Conservation (phyloP, 2,797 vertebrate species). For the Pipistrellus pygmaeus region DNA sequence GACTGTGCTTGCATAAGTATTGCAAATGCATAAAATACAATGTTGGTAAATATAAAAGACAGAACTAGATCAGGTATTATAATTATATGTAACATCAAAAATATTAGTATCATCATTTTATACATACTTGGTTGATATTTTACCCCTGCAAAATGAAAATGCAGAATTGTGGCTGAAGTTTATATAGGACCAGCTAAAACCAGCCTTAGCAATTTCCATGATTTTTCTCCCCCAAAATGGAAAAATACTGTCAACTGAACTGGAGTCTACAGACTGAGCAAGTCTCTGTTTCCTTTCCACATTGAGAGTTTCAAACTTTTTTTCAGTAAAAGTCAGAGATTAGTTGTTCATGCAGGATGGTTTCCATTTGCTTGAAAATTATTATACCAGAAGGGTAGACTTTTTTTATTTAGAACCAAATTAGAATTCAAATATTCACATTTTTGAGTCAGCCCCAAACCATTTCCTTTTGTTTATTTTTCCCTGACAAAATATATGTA, state of each 20-base stretch:
- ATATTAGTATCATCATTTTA: not conserved
- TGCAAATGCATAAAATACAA: slow-evolving; percentile 4
- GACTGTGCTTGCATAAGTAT: not conserved
- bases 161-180: not conserved
- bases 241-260: slow-evolving; percentile 75
- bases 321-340: slow-evolving; percentile 78
- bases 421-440: slow-evolving; percentile 67
- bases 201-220: slow-evolving; percentile 48
- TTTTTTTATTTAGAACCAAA: slow-evolving; percentile 50
- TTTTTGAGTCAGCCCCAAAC: slow-evolving; percentile 59
- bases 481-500: slow-evolving; percentile 13
- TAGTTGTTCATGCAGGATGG: slow-evolving; percentile 69
- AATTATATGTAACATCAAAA: slow-evolving; percentile 13
- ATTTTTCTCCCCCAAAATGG: slow-evolving; percentile 69
- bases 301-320: slow-evolving; percentile 66
- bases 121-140: slow-evolving; percentile 18
- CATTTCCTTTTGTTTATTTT: slow-evolving; percentile 45
- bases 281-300: slow-evolving; percentile 71
- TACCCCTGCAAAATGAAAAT: slow-evolving; percentile 8
- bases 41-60: not conserved
- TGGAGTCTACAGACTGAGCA: slow-evolving; percentile 51
- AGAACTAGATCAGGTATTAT: not conserved
- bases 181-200: slow-evolving; percentile 28
- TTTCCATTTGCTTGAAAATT: slow-evolving; percentile 68
- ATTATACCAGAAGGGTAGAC: slow-evolving; percentile 53